These are phyloP conservation scores for Zaprionus ghesquierei DNA, from an alignment of 1,140 invertebrate species.

Conservation along the genomic window DNA sequence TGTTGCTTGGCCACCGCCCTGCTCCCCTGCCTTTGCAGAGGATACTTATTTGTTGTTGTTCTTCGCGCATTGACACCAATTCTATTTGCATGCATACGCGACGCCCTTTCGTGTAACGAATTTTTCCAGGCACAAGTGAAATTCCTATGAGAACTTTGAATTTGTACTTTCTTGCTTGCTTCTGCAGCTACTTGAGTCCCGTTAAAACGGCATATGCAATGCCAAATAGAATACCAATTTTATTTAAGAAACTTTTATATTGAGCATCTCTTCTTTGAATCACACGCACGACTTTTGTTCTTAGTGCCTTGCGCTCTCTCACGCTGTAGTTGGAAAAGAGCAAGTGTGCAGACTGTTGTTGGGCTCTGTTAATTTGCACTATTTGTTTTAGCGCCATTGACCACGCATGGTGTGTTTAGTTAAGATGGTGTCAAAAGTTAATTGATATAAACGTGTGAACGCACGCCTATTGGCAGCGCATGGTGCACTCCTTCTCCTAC, in stretches of 20 bases:
- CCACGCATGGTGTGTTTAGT: background rate
- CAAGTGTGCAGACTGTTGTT: background rate
- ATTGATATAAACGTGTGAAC: background rate
- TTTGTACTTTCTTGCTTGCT: background rate
- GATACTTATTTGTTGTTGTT: slow-evolving; percentile 23
- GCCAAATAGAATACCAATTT: background rate
- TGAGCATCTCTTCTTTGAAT: background rate
- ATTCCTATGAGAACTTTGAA: background rate
- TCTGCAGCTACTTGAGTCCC: background rate
- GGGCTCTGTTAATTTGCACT: background rate
- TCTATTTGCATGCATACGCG: slow-evolving; percentile 32
- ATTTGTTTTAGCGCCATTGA: background rate
- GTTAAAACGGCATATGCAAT: background rate
- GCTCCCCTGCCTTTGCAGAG: slow-evolving; percentile 4
- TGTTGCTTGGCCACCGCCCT: slow-evolving; percentile 34
- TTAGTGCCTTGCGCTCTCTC: background rate
- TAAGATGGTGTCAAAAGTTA: background rate
- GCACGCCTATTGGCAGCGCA: too few relatives aligned
- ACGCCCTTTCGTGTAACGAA: slow-evolving; percentile 11
- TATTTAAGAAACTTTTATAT: background rate
- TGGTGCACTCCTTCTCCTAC: background rate
- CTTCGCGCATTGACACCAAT: slow-evolving; percentile 41
- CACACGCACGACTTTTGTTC: background rate
- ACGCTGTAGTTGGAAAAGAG: background rate
- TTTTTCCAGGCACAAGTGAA: background rate